Base-by-base conservation (phyloP, 2,113 vertebrate species). In the Sinocyclocheilus rhinocerous region DNA sequence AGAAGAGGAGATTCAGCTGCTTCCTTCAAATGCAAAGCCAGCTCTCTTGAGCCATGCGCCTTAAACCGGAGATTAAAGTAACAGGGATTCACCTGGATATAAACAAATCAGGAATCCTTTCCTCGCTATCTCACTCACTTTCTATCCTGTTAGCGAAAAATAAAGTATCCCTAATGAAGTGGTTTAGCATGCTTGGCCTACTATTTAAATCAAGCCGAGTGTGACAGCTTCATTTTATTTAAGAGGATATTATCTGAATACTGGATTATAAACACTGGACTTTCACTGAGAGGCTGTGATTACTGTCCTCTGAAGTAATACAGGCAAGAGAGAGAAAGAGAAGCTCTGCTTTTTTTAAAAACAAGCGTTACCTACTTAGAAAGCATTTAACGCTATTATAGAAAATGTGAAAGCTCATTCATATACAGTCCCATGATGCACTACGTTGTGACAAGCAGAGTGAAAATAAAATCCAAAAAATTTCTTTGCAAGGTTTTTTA, bases 21-120 rank as follows among this genome's bases (percentile, higher is more conserved):
- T 76, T 76, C 57, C 70, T 81, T 75, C 78, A 63, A 50, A 87
- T 33, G 50, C 48, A 67, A 57, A 70, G 20, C 22, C 5, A 76
- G 22, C 48, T 85, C 63, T 76, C 76, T 39, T 22, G 70, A 77
- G 18, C 57, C 20, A 29, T 57, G 76, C 36, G 63, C 76, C 39
- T 59, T 85, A 85, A 78, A 80, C 81, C 15, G 11, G 13, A 83
- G 90, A 93, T 92, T 91, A 92, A 85, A 83, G 84, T 88, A 80
- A 76, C 16, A 48, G 85, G 88, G 89, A 90, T 93, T 89, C 83
- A 76, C 48, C 36, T 84, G 88, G 89, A 90, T 93, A 91, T 91
- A 85, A 86, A 87, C 90, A 90, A 92, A 93, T 91, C 91, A 89
- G 88, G 88, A 92, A 92, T 90, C 85, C 85, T 90, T 88, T 86